Evolutionary conservation across 2,113 vertebrate genomes (phyloP), one percentile per base, ranked within the genome.

Genomic region (Callorhinus ursinus): DNA sequence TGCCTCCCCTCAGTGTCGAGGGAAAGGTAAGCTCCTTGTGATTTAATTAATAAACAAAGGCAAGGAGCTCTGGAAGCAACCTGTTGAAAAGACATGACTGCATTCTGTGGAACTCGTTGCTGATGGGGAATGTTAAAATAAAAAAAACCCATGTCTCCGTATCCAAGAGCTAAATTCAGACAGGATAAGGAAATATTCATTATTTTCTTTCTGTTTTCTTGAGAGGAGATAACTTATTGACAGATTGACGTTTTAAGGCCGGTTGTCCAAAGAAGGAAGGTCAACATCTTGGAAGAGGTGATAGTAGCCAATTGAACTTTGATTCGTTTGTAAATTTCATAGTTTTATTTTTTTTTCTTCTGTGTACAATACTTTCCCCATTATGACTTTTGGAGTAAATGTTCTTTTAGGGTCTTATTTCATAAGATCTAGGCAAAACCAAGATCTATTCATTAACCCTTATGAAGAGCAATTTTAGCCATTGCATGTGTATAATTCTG

Each of bases 171-270:
- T 19, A 81, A 89, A 83, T 92, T 31, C 65, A 98, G 59, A 65
- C 18, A 0, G 24, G 26, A 77, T 72, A 69, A 83, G 67, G 39
- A 91, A 87, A 82, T 85, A 57, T 28, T 79, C 53, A 53, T 42
- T 87, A 9, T 93, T 94, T 95, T 88, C 18, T 86, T 87, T 51
- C 26, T 89, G 31, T 36, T 90, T 95, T 85, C n/a, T 39, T 96
- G 90, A 85, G 13, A 88, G 53, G 39, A 93, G 51, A 42, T 77
- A 81, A 53, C 16, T 85, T 65, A 63, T 5, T 53, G 61, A 46
- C 24, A 81, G 15, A 46, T 59, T 93, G 74, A 83, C 3, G 71
- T 26, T 91, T 91, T 77, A 65, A 59, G 53, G 51, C 1, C 39
- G 36, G 18, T 39, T 90, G 18, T 80, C 57, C 59, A 12, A 59